Conservation (phyloP, 2,113 vertebrate species). For the Ia io region DNA sequence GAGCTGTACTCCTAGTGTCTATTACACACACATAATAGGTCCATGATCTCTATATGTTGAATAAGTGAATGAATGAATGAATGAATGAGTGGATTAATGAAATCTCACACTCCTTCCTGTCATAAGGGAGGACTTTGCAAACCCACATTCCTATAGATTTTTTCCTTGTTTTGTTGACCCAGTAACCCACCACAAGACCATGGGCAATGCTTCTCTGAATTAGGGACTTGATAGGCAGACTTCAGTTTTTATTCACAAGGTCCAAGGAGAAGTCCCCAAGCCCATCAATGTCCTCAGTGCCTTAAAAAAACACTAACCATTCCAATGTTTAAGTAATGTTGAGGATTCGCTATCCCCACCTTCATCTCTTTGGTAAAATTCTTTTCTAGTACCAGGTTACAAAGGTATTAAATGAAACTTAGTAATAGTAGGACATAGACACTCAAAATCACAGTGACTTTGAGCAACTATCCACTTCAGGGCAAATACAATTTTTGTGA, state of each 20-base stretch:
- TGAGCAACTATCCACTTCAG: not conserved
- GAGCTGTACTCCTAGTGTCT: not conserved
- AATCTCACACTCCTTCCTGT: not conserved
- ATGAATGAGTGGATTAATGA: not conserved
- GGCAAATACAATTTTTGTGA: not conserved
- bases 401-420: not conserved
- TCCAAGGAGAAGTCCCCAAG: not conserved
- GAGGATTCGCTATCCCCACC: not conserved
- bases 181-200: not conserved
- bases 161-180: not conserved
- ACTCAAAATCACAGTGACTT: not conserved
- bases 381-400: not conserved
- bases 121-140: not conserved
- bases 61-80: not conserved
- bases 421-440: not conserved
- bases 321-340: not conserved
- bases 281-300: fast-evolving
- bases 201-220: not conserved
- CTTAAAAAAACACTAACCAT: not conserved
- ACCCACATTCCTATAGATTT: not conserved
- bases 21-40: not conserved
- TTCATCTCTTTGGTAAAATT: not conserved
- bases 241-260: not conserved
- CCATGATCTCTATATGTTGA: not conserved
- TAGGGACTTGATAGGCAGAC: not conserved